phyloP scores from a whole-genome alignment of 1,140 invertebrate genomes.

The Papilio glaucus region DNA sequence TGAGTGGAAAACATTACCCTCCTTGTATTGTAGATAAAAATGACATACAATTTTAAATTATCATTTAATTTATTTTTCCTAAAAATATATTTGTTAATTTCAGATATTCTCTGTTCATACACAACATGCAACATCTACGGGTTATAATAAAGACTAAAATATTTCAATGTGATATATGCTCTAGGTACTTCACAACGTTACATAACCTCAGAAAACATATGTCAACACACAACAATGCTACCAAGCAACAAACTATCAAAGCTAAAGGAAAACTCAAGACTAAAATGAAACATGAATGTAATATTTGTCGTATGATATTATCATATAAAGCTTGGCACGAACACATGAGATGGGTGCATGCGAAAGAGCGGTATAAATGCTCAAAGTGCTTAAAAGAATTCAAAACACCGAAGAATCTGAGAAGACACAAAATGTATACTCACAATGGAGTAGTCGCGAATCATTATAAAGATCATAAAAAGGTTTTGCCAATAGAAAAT shows the following conservation, averaged over 20 bases:
- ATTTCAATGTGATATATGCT: slow-evolving; percentile 19
- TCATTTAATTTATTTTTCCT: too few relatives aligned
- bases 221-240: background rate
- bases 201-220: background rate
- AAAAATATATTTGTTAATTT: background rate
- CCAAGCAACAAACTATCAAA: background rate
- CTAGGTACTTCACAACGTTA: background rate
- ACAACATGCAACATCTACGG: slow-evolving; percentile 13
- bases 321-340: slow-evolving; percentile 46
- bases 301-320: slow-evolving; percentile 47
- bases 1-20: too few relatives aligned
- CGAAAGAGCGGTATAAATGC: slow-evolving; percentile 30
- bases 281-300: slow-evolving; percentile 41
- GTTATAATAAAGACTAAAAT: slow-evolving; percentile 2
- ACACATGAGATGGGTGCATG: slow-evolving; percentile 49
- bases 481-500: too few relatives aligned
- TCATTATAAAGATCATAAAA: background rate
- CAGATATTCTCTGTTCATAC: slow-evolving; percentile 3
- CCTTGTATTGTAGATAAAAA: too few relatives aligned
- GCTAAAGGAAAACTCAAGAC: background rate
- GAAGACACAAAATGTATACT: slow-evolving; percentile 41
- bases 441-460: slow-evolving; percentile 37
- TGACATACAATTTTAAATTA: too few relatives aligned
- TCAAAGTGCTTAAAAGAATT: slow-evolving; percentile 38
- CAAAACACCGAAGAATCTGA: slow-evolving; percentile 43